Base-by-base conservation (phyloP, 2,888 invertebrate genomes). In the Sarcophaga variegata region DNA sequence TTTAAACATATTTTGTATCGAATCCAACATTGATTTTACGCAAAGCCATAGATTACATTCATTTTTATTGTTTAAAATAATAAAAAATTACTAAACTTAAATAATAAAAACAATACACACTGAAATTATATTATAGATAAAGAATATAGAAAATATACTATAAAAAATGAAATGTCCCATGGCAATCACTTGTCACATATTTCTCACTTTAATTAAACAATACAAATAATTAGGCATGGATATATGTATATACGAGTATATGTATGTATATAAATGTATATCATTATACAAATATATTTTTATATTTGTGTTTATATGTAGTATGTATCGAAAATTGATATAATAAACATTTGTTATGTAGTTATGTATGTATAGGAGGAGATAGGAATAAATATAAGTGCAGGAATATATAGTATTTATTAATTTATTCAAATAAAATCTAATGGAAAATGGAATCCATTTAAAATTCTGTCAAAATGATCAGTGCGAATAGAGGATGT, bases 11-110 rank as follows among this genome's bases (percentile, higher is more conserved):
- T 76, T 86, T 87, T 79, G 87, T 84, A 84, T 87, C 81, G 82
- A 92, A 93, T 93, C 93, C 93, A 93, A 93, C 93, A 93, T 93
- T 91, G 93, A 92, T 93, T 93, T 93, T 93, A 93, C 92, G 93
- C 92, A 91, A 89, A 91, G 90, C 90, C 89, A 77, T 88, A 89
- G 86, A 67, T 54, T 71, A 76, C 75, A 83, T 71, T 81, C 75
- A 82, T 62, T 64, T 70, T 76, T 78, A 47, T 74, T 71, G 12
- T 66, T 62, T 80, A 12, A 49, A 20, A 22, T 54, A 17, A 37
- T 49, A 64, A 25, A 66, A 22, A 45, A 37, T 59, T 76, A n/a
- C 27, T 69, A 77, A 67, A 54, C 63, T 76, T 79, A 70, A 83
- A 37, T 37, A 69, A 54, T 8, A 25, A 69, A 67, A 47, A 17